phyloP scores from a whole-genome alignment of 2,888 invertebrate species.

The Clanis bilineata region DNA sequence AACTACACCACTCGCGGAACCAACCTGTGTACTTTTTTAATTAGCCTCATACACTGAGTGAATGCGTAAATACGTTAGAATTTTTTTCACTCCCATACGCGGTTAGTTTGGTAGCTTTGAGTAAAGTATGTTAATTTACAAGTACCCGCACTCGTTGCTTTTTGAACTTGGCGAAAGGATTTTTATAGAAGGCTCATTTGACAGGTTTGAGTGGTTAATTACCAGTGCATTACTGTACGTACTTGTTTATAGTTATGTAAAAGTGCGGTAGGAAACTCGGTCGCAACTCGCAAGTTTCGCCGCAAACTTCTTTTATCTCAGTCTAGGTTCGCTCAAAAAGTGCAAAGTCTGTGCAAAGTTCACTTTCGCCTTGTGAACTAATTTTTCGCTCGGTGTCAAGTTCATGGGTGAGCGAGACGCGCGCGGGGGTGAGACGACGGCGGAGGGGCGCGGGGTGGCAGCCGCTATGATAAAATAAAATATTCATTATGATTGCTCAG shows the following conservation, averaged over 20 bases:
- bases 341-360: conserved; percentile 80
- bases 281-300: conserved; percentile 28
- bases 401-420: conserved; percentile 64
- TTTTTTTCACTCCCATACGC: conserved; percentile 63
- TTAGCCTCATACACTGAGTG: conserved; percentile 76
- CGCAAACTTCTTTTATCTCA: conserved; percentile 73
- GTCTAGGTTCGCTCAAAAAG: conserved; percentile 77
- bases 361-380: conserved; percentile 81
- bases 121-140: conserved; percentile 78
- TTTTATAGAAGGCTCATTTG: conserved; percentile 43
- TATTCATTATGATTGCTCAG: conserved; percentile 81
- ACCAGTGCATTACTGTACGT: conserved; percentile 37
- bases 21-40: conserved; percentile 80
- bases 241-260: not conserved
- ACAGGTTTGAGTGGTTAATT: conserved; percentile 50
- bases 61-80: conserved; percentile 76
- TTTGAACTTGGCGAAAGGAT: conserved; percentile 58
- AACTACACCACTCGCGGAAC: conserved; percentile 75
- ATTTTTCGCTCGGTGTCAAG: conserved; percentile 82
- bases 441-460: conserved; percentile 37
- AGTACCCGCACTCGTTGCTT: conserved; percentile 60
- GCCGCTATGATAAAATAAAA: conserved; percentile 79
- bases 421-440: conserved; percentile 32
- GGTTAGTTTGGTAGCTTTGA: conserved; percentile 79
- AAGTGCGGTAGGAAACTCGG: conserved; percentile 8